Base-by-base conservation (phyloP, 1,140 invertebrate species). In the Lepidostoma basale region DNA sequence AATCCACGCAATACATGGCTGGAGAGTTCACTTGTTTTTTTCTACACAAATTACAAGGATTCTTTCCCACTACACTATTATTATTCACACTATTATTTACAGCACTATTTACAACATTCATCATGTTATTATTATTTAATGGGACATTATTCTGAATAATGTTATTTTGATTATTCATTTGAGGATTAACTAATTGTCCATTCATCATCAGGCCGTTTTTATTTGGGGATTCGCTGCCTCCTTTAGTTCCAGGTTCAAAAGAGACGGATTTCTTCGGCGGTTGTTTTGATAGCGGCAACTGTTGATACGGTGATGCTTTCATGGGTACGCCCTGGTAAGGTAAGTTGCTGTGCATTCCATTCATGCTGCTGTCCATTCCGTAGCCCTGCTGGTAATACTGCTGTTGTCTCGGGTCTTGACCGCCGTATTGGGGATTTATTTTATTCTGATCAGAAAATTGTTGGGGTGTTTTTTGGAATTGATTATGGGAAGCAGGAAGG, bases 1-100 rank as follows among this genome's bases (percentile, higher is more conserved):
- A 96, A 77, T 95, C 93, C 12, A 88, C 84, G 80, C 94, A 96
- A 77, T 95, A 96, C 30, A 91, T 85, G 9, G 89, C 87, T 0
- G 91, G 88, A 22, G 90, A 86, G 3, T 84, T 85, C 3, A 95
- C 88, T 66, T 86, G 85, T 75, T 93, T 92, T 76, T 95, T 94
- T 22, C 92, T 84, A 77, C 94, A 96, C 54, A 96, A 83, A 81
- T 94, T 90, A 78, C 94, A 96, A 23, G 85, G 85, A 23, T 81
- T 79, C 75, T 87, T 87, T 23, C 83, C 75, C 3, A 45, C 49
- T 70, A 79, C 80, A 77, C 74, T 68, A 71, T 73, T 25, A 71
- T 47, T 40, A 36, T 16, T 52, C 18, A 56, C 49, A 56, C 33
- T 59, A 68, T 68, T 68, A 56, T 56, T 70, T 39, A 67, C 39